phyloP scores from a whole-genome alignment of 1,140 invertebrate genomes.

The Apis florea region DNA sequence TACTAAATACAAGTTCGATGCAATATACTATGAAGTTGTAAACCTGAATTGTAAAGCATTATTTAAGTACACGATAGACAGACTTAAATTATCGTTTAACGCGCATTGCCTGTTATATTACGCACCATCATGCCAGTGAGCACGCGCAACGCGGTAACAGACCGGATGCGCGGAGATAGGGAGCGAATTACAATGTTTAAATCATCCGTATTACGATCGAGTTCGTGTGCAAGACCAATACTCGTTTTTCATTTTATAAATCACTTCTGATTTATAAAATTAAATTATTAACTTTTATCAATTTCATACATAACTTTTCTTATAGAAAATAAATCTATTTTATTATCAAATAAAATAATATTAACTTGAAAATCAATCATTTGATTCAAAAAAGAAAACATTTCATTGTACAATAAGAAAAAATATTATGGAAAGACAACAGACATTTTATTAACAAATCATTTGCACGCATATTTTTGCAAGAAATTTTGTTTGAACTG shows the following conservation, averaged over 20 bases:
- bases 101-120: constrained; percentile 57
- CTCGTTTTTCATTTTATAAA: constrained; percentile 31
- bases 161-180: constrained; percentile 60
- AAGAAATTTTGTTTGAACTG: background rate
- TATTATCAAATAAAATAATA: too few species aligned
- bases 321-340: too few species aligned
- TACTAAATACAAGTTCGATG: background rate
- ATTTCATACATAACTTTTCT: background rate
- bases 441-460: too few species aligned
- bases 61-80: constrained; percentile 52
- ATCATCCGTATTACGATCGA: constrained; percentile 53
- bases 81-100: constrained; percentile 61
- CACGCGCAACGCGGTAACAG: constrained; percentile 53
- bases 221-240: constrained; percentile 18
- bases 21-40: constrained; percentile 43
- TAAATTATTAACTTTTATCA: background rate
- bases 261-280: background rate
- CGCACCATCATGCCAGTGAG: constrained; percentile 36
- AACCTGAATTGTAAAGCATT: constrained; percentile 51
- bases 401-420: background rate
- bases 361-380: background rate
- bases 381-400: background rate
- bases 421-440: too few species aligned
- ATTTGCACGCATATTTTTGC: too few species aligned
- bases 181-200: constrained; percentile 61